phyloP scores from a whole-genome alignment of 2,797 vertebrate species.

The Pseudomugil tenellus region DNA sequence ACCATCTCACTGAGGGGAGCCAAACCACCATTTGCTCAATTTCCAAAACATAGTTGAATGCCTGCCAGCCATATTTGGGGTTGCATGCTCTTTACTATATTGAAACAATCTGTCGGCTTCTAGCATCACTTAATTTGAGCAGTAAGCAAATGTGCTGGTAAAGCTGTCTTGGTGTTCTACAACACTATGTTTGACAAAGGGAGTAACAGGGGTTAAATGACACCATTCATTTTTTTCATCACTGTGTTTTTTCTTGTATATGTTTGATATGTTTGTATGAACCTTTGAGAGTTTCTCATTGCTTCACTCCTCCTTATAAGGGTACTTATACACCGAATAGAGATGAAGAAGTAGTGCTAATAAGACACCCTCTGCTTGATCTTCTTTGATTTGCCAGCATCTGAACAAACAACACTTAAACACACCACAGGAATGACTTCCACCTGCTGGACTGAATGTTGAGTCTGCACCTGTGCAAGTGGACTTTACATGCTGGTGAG shows the following conservation, averaged over 20 bases:
- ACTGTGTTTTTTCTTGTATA: slow-evolving; percentile 24
- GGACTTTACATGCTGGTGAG: background rate
- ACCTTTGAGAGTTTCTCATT: slow-evolving; percentile 38
- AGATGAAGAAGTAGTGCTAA: background rate
- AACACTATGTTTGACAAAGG: slow-evolving; percentile 57
- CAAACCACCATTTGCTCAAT: slow-evolving; percentile 71
- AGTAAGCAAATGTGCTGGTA: slow-evolving; percentile 50
- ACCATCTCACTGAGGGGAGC: slow-evolving; percentile 55
- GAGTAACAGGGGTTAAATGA: slow-evolving; percentile 50
- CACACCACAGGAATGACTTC: background rate
- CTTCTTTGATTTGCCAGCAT: background rate
- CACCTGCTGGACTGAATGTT: background rate
- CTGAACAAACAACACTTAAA: background rate
- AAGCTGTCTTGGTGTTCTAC: slow-evolving; percentile 41
- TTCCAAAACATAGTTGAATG: slow-evolving; percentile 74
- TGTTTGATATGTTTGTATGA: slow-evolving; percentile 42
- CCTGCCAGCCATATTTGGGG: slow-evolving; percentile 78
- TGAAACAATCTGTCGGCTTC: slow-evolving; percentile 77
- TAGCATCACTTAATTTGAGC: slow-evolving; percentile 67
- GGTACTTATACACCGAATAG: background rate
- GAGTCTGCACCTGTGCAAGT: background rate
- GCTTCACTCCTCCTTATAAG: slow-evolving; percentile 23
- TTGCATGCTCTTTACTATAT: slow-evolving; percentile 58
- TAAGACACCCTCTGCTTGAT: background rate
- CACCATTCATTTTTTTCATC: slow-evolving; percentile 31